Evolutionary conservation across 2,888 invertebrate genomes (phyloP).

Genomic region (Mamestra brassicae): DNA sequence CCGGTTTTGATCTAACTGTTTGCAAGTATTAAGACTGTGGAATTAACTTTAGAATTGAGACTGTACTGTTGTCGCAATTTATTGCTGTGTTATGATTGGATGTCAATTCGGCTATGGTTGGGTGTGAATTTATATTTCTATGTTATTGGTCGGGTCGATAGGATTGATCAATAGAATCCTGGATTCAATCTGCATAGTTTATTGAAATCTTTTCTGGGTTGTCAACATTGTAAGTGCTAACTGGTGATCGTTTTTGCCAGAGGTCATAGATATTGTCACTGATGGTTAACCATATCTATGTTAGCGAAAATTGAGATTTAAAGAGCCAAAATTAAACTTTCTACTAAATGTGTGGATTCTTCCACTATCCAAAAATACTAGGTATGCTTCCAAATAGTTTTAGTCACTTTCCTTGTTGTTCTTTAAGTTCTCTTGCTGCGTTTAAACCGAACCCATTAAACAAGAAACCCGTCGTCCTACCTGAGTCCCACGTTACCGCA

Average conservation of each 20-base stretch:
- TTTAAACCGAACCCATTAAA: slow-evolving; percentile 4
- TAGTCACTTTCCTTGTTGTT: background rate
- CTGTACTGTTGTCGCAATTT: slow-evolving; percentile 59
- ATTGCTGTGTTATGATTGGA: slow-evolving; percentile 59
- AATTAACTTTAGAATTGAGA: slow-evolving; percentile 62
- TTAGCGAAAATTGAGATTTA: too few species aligned
- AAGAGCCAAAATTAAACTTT: background rate
- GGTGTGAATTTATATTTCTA: slow-evolving; percentile 46
- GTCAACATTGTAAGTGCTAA: background rate
- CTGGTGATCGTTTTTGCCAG: background rate
- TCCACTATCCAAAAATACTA: too few species aligned
- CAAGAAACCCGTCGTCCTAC: slow-evolving; percentile 5
- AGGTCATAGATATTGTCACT: background rate
- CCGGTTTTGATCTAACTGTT: slow-evolving; percentile 71
- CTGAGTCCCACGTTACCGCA: background rate
- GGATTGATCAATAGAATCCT: slow-evolving; percentile 48
- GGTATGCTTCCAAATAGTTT: background rate
- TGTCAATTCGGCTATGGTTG: slow-evolving; percentile 46
- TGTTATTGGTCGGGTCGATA: slow-evolving; percentile 33
- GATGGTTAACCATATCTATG: too few species aligned
- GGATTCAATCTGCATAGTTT: slow-evolving; percentile 21
- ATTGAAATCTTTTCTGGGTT: slow-evolving; percentile 18
- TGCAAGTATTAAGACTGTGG: slow-evolving; percentile 50
- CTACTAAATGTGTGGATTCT: background rate
- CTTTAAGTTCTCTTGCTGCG: background rate